phyloP scores from a whole-genome alignment of 2,888 invertebrate species.

The Sialis lutaria region DNA sequence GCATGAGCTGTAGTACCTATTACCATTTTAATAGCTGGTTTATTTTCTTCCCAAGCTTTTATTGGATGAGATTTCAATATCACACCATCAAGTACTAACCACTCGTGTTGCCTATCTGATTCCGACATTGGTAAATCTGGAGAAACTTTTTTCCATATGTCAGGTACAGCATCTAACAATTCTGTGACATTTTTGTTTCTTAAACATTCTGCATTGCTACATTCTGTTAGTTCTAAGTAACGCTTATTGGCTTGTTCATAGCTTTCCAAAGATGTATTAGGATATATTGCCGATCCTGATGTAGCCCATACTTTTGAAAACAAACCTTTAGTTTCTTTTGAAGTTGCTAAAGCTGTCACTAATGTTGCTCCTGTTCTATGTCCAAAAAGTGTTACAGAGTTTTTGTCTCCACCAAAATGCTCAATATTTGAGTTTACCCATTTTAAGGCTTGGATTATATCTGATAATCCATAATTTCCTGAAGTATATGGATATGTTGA shows the following conservation, averaged over 20 bases:
- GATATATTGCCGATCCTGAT: slow-evolving; percentile 57
- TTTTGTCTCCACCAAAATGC: slow-evolving; percentile 67
- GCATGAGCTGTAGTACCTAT: slow-evolving; percentile 62
- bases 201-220: slow-evolving; percentile 36
- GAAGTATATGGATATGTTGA: slow-evolving; percentile 55
- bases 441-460: slow-evolving; percentile 54
- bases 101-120: slow-evolving; percentile 42
- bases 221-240: slow-evolving; percentile 34
- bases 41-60: slow-evolving; percentile 38
- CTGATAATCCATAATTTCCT: slow-evolving; percentile 74
- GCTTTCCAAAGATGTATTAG: slow-evolving; percentile 40
- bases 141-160: slow-evolving; percentile 48
- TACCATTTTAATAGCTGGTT: slow-evolving; percentile 33
- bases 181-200: slow-evolving; percentile 32
- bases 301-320: slow-evolving; percentile 68
- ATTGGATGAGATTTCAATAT: slow-evolving; percentile 48
- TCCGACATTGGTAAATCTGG: slow-evolving; percentile 38
- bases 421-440: slow-evolving; percentile 72
- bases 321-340: slow-evolving; percentile 38
- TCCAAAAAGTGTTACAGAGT: slow-evolving; percentile 64
- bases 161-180: slow-evolving; percentile 50
- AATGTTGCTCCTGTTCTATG: slow-evolving; percentile 75
- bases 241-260: slow-evolving; percentile 41
- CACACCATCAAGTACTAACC: slow-evolving; percentile 57
- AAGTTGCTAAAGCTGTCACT: slow-evolving; percentile 52